Conservation (phyloP, 1,140 invertebrate genomes). For the Trachymyrmex septentrionalis region DNA sequence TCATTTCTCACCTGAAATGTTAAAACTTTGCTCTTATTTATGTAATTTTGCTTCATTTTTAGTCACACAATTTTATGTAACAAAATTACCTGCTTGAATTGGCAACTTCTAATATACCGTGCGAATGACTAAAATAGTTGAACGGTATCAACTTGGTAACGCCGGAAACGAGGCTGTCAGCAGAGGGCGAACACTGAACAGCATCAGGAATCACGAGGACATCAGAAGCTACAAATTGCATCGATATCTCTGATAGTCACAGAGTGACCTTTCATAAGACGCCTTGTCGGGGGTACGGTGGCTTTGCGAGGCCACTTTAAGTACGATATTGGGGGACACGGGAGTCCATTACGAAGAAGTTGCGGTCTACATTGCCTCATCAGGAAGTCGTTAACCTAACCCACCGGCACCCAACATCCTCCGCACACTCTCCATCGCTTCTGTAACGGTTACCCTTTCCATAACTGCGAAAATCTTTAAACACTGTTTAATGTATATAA, state of each 20-base stretch:
- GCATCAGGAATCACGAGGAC: constrained; percentile 18
- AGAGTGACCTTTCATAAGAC: constrained; percentile 63
- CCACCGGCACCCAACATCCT: constrained; percentile 65
- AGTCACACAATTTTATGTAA: neutral
- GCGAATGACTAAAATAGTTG: constrained; percentile 14
- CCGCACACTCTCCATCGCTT: constrained; percentile 10
- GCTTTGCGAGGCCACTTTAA: constrained; percentile 68
- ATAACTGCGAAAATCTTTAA: constrained; percentile 49
- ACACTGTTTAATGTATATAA: neutral
- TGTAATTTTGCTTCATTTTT: neutral
- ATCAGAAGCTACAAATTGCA: constrained; percentile 66
- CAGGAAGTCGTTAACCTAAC: constrained; percentile 84
- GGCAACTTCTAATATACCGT: constrained; percentile 8
- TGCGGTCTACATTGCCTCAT: constrained; percentile 82
- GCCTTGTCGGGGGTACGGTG: constrained; percentile 24
- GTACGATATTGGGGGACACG: constrained; percentile 70
- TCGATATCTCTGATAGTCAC: constrained; percentile 70
- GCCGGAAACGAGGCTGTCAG: constrained; percentile 38
- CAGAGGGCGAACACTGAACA: neutral
- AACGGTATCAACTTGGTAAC: constrained; percentile 18
- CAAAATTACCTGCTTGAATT: neutral
- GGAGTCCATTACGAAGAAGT: constrained; percentile 83
- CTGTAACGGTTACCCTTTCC: constrained; percentile 41
- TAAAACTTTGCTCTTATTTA: neutral
- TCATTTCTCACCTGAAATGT: neutral